Conservation (phyloP, 2,113 vertebrate species). For the Entomyzon cyanotis region DNA sequence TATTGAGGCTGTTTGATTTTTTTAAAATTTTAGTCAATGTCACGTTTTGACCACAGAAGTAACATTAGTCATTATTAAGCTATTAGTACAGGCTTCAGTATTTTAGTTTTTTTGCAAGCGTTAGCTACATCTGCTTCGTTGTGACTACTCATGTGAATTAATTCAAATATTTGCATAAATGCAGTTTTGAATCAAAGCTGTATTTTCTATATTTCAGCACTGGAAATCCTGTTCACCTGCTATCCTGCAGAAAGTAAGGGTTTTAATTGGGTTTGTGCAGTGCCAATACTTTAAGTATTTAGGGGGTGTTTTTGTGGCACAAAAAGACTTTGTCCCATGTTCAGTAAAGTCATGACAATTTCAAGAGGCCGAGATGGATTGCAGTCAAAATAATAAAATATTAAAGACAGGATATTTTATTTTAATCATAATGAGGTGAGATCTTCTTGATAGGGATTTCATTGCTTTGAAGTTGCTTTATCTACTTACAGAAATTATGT, state of each 20-base stretch:
- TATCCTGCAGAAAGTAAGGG: neutral
- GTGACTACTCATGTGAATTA: neutral
- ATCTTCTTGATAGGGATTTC: neutral
- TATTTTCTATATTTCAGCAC: neutral
- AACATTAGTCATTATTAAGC: neutral
- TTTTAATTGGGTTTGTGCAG: neutral
- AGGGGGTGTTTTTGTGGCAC: neutral
- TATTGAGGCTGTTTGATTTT: neutral
- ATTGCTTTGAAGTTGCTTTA: neutral
- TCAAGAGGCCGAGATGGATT: neutral
- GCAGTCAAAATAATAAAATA: neutral
- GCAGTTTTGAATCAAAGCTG: neutral
- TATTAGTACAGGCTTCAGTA: neutral
- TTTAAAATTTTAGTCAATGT: neutral
- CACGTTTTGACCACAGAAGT: neutral
- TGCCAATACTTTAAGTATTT: neutral
- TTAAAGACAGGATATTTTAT: neutral
- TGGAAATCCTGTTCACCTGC: neutral
- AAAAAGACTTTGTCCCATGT: neutral
- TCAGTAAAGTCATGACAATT: neutral
- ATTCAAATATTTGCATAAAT: neutral
- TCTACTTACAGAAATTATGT: neutral
- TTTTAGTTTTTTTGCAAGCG: neutral
- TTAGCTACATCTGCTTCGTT: neutral
- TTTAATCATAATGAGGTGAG: neutral